Base-by-base conservation (phyloP, 2,888 invertebrate genomes). In the Blomia tropicalis region DNA sequence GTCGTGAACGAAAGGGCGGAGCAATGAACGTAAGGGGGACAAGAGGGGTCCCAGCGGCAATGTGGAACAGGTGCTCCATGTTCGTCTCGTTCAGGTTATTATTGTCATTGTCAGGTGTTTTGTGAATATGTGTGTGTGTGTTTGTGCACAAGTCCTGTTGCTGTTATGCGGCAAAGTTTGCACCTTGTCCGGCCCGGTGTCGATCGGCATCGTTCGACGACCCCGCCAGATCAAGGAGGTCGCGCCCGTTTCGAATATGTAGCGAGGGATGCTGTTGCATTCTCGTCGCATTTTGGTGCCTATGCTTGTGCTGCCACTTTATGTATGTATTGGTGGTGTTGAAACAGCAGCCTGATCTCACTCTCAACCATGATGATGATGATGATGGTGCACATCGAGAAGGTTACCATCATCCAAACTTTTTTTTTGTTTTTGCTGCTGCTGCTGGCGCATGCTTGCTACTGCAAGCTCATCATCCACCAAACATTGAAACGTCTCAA, bases 201-300 rank as follows among this genome's bases (percentile, higher is more conserved):
- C 36, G 36, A n/a, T n/a, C n/a, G n/a, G n/a, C n/a, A n/a, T n/a
- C 36, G 36, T 36, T 36, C 36, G 51, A 47, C 51, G 51, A 47
- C 51, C 51, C n/a, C 51, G n/a, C 7, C 14, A 19, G 51, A 19
- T 47, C 36, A 36, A 7, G 36, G 7, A 11, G 51, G 51, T 47
- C 51, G 51, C 51, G 51, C 51, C 51, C 51, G 36, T 36, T 36
- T 36, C 36, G 51, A 47, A 47, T 47, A 47, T 47, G 51, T 47
- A 47, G 51, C 51, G 51, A n/a, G n/a, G n/a, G n/a, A n/a, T 36
- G 36, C 7, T 36, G 36, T 17, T 11, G 17, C 36, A 36, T 36
- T 36, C 36, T 36, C 7, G 36, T 36, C 17, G 36, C 36, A 36
- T 36, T 36, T 7, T 7, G 7, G 36, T 17, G 36, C 7, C 36